These are phyloP conservation scores for Aspidiotus destructor DNA, from an alignment of 2,888 invertebrate species.

Conservation along the genomic window DNA sequence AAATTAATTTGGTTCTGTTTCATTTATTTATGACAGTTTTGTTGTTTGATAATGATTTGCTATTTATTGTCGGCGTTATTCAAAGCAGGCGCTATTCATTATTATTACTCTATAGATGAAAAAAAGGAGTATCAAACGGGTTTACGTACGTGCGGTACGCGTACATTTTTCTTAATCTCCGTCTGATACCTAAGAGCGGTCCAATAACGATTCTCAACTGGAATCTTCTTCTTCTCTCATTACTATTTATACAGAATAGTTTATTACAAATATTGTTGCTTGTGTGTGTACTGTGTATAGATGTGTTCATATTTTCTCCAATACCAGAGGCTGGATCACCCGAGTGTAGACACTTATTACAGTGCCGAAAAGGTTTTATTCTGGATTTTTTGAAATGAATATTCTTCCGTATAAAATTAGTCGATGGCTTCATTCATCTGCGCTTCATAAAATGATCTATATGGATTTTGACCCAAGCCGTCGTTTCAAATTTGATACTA, in stretches of 20 bases:
- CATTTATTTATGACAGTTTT: conserved; percentile 30
- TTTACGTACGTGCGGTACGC: conserved; percentile 16
- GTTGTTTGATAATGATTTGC: conserved; percentile 29
- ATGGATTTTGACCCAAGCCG: too few relatives aligned
- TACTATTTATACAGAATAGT: conserved; percentile 3
- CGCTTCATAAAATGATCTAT: too few relatives aligned
- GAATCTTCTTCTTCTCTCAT: conserved; percentile 19
- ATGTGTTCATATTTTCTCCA: too few relatives aligned
- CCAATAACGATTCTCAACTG: too few relatives aligned
- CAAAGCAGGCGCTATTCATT: conserved; percentile 30
- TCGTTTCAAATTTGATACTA: too few relatives aligned
- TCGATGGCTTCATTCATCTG: too few relatives aligned
- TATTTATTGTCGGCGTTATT: conserved; percentile 28
- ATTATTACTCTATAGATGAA: conserved; percentile 12
- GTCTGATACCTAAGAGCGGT: conserved; percentile 7
- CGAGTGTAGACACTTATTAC: too few relatives aligned
- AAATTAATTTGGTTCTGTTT: conserved; percentile 29
- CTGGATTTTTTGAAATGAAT: too few relatives aligned
- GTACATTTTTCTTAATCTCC: too few relatives aligned
- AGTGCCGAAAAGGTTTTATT: too few relatives aligned
- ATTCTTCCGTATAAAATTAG: too few relatives aligned
- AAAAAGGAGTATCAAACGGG: conserved; percentile 11
- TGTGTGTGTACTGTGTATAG: conserved; percentile 9
- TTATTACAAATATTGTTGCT: conserved; percentile 6
- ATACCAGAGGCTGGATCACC: too few relatives aligned